Percentiles rank a stretch among this genome's conserved stretches.
phyloP scores from a whole-genome alignment of 2,888 invertebrate genomes.

The Saturnia japonica region DNA sequence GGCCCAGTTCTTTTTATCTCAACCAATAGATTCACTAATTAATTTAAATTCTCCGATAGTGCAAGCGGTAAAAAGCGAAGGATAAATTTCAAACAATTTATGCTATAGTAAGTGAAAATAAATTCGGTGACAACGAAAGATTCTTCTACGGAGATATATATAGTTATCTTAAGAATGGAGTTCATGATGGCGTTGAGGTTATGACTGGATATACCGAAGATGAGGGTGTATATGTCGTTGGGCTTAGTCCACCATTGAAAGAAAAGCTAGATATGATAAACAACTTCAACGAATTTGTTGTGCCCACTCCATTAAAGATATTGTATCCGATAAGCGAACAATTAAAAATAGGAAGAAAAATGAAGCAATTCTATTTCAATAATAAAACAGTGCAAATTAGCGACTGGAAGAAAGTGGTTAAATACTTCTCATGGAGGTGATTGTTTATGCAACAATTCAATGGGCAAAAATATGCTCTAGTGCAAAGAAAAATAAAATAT shows the following conservation, averaged over 20 bases:
- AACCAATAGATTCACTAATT: slow-evolving; percentile 47
- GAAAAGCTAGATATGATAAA: slow-evolving; percentile 43
- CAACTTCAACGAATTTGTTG: slow-evolving; percentile 47
- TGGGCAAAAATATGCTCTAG: too few relatives aligned
- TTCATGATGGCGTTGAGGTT: slow-evolving; percentile 80
- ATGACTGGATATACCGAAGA: slow-evolving; percentile 87
- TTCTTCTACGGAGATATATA: too few relatives aligned
- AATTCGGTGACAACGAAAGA: too few relatives aligned
- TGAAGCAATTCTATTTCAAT: slow-evolving; percentile 49
- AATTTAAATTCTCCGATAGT: too few relatives aligned
- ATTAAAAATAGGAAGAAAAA: slow-evolving; percentile 45
- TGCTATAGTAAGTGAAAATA: slow-evolving; percentile 47
- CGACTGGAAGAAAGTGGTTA: too few relatives aligned
- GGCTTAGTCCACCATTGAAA: slow-evolving; percentile 23
- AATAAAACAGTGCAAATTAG: too few relatives aligned
- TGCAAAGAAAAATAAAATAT: too few relatives aligned
- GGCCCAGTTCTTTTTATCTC: slow-evolving; percentile 51
- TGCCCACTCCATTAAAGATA: slow-evolving; percentile 43
- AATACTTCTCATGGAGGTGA: too few relatives aligned
- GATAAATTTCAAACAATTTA: slow-evolving; percentile 41
- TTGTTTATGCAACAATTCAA: too few relatives aligned
- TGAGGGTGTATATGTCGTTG: slow-evolving; percentile 79
- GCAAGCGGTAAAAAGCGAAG: too few relatives aligned
- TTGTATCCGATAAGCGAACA: slow-evolving; percentile 43
- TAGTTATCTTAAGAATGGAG: too few relatives aligned